Percentiles rank a stretch among this genome's conserved stretches.
Conservation (phyloP, 2,888 invertebrate genomes). For the Cephus sareptanus region DNA sequence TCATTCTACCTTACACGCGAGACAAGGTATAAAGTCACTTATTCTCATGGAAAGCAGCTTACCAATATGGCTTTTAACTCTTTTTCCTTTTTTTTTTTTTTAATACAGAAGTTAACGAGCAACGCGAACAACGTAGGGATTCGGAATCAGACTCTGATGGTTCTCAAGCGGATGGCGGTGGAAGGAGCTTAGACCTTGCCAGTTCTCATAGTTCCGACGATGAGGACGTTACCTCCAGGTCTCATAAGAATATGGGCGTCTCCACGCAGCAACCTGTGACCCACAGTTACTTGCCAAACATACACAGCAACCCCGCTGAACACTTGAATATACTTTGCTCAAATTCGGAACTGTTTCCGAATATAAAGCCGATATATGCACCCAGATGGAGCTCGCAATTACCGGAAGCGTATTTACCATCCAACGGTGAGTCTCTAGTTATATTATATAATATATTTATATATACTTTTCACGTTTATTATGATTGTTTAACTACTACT, state of each 20-base stretch:
- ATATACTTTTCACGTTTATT: not conserved
- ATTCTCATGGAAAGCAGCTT: not conserved
- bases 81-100: not conserved
- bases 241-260: conserved; percentile 59
- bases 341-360: conserved; percentile 77
- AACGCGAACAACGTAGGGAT: conserved; percentile 70
- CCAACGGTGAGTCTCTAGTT: conserved; percentile 59
- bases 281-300: conserved; percentile 72
- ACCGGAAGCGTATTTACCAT: conserved; percentile 73
- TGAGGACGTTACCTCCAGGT: conserved; percentile 68
- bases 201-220: conserved; percentile 97
- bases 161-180: conserved; percentile 69
- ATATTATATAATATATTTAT: not conserved
- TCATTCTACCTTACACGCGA: conserved; percentile 46
- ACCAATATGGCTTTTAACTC: not conserved
- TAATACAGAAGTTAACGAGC: conserved; percentile 44
- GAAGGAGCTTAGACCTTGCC: conserved; percentile 88
- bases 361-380: conserved; percentile 74
- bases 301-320: conserved; percentile 57
- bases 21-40: conserved; percentile 44
- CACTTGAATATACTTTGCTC: conserved; percentile 64
- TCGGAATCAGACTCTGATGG: conserved; percentile 86
- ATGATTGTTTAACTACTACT: not conserved
- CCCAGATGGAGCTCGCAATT: conserved; percentile 77
- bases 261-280: conserved; percentile 57